Percentiles rank a stretch among this genome's conserved stretches.
phyloP scores from a whole-genome alignment of 1,140 invertebrate species.

The Zaprionus kolodkinae region DNA sequence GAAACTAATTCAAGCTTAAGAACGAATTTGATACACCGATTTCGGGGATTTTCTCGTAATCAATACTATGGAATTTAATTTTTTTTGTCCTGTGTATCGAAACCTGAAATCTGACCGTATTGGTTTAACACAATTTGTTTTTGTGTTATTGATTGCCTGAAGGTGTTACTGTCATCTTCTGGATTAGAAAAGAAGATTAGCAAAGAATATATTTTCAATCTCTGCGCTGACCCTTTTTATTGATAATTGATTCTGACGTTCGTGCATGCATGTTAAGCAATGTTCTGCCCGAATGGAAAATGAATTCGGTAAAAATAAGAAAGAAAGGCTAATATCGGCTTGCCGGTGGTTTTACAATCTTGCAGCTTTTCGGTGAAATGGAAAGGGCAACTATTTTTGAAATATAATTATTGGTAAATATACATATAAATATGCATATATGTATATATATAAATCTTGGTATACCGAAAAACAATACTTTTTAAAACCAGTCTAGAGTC shows the following conservation, averaged over 20 bases:
- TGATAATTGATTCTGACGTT: conserved; percentile 30
- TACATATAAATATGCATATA: too few relatives aligned
- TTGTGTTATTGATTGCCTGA: neutral
- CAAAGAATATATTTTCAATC: neutral
- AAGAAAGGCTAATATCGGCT: neutral
- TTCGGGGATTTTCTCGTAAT: conserved; percentile 52
- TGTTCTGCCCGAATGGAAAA: conserved; percentile 44
- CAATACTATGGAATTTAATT: conserved; percentile 60
- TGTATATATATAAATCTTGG: too few relatives aligned
- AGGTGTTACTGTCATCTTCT: neutral
- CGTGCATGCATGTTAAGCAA: conserved; percentile 23
- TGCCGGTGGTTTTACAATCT: too few relatives aligned
- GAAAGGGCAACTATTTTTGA: too few relatives aligned
- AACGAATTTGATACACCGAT: conserved; percentile 71
- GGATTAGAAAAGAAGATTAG: neutral
- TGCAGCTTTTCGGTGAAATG: too few relatives aligned
- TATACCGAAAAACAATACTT: too few relatives aligned
- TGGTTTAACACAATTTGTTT: conserved; percentile 39
- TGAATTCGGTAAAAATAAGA: neutral
- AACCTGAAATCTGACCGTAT: conserved; percentile 46
- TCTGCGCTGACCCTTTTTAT: conserved; percentile 9
- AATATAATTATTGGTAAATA: too few relatives aligned
- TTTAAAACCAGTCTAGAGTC: too few relatives aligned
- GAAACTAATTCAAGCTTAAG: neutral
- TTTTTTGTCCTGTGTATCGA: conserved; percentile 32